Evolutionary conservation across 2,113 vertebrate genomes (phyloP).

Genomic region (Proterorhinus semilunaris): DNA sequence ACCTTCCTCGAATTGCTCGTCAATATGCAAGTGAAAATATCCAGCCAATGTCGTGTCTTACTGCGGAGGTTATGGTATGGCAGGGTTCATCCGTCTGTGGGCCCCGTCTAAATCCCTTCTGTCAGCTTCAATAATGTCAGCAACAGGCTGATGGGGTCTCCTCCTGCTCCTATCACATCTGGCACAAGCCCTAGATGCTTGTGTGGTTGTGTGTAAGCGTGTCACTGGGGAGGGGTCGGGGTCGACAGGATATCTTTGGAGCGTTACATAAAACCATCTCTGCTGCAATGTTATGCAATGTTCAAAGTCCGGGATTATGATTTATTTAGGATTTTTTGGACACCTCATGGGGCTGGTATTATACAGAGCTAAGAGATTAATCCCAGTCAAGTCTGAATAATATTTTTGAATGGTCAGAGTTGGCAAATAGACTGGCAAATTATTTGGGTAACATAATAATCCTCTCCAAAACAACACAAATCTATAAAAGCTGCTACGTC

Average conservation of each 20-base stretch:
- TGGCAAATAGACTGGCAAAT: too few relatives aligned
- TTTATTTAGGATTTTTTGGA: not conserved
- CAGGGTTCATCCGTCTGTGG: slow-evolving; percentile 1
- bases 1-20: too few relatives aligned
- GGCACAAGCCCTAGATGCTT: slow-evolving; percentile 6
- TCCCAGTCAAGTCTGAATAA: too few relatives aligned
- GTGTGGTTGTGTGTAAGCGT: slow-evolving; percentile 9
- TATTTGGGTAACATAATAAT: too few relatives aligned
- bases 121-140: slow-evolving; percentile 33
- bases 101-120: not conserved
- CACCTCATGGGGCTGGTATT: too few relatives aligned
- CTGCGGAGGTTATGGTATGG: not conserved
- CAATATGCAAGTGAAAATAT: not conserved
- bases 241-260: slow-evolving; percentile 6
- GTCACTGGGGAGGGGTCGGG: slow-evolving; percentile 16
- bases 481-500: too few relatives aligned
- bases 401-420: too few relatives aligned
- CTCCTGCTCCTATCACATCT: slow-evolving; percentile 6
- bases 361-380: too few relatives aligned
- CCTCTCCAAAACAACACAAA: too few relatives aligned
- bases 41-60: not conserved
- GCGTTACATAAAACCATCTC: slow-evolving; percentile 43
- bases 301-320: not conserved
- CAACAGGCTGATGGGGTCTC: not conserved
- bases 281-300: not conserved